Evolutionary conservation across 2,797 vertebrate species (phyloP).

Genomic region (Sebastolobus alascanus): DNA sequence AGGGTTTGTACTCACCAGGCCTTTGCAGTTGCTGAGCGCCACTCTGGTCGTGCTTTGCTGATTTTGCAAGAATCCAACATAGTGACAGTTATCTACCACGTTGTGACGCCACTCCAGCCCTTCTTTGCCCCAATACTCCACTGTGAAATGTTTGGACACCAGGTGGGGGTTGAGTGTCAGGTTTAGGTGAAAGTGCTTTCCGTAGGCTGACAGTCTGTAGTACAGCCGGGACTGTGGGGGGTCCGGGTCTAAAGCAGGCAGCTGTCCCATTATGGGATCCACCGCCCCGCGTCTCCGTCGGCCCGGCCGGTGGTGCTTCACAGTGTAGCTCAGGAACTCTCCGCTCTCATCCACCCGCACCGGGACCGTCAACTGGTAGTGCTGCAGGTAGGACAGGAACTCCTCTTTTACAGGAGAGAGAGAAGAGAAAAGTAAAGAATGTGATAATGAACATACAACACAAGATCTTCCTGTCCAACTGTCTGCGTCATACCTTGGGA

Average conservation of each 20-base stretch:
- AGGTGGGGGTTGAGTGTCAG: conserved; percentile 96
- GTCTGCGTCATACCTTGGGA: conserved; percentile 93
- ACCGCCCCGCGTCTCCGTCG: conserved; percentile 90
- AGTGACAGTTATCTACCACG: conserved; percentile 95
- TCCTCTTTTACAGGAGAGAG: conserved; percentile 91
- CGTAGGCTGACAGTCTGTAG: conserved; percentile 98
- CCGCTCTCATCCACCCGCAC: conserved; percentile 95
- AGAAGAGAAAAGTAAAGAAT: conserved; percentile 13
- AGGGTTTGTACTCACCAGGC: conserved; percentile 91
- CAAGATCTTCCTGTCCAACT: not conserved
- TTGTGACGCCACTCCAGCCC: conserved; percentile 94
- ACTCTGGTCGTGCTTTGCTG: conserved; percentile 92
- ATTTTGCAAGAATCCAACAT: conserved; percentile 95
- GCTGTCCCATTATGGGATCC: conserved; percentile 53
- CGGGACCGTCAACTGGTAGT: conserved; percentile 97
- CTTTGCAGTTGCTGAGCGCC: conserved; percentile 97
- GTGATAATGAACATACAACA: not conserved
- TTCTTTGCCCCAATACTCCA: conserved; percentile 97
- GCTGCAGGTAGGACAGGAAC: conserved; percentile 98
- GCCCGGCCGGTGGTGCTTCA: conserved; percentile 94
- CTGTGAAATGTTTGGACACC: conserved; percentile 96
- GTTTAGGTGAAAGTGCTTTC: conserved; percentile 99
- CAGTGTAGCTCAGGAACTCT: conserved; percentile 97
- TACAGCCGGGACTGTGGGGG: conserved; percentile 91
- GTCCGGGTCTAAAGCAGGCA: conserved; percentile 79